Evolutionary conservation across 2,113 vertebrate species (phyloP), one percentile per base, ranked within the genome.

Genomic region (Piaya cayana): DNA sequence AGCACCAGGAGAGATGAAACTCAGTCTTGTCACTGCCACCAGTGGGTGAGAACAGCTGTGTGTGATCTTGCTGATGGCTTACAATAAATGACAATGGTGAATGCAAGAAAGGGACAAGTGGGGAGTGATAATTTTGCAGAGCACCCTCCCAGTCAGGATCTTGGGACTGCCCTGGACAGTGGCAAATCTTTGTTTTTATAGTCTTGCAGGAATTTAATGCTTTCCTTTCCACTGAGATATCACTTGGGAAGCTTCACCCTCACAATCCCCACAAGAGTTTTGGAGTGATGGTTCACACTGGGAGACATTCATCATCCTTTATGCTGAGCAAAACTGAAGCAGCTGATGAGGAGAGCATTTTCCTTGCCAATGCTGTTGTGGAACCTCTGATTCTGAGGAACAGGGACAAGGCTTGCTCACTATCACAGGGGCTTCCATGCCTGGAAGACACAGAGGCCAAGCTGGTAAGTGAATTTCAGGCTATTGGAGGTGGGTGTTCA

Each of bases 401-500:
- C 2, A 1, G 13, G 3, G 23, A 50, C 8, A 68, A 89, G 49
- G n/a, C 55, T 80, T 85, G 36, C 50, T 72, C 72, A 45, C 50
- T 82, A 27, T 62, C 4, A 3, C 39, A 75, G 8, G 3, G 3
- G 45, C n/a, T 90, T 36, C 58, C 32, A 12, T 79, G 75, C 53
- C 50, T 68, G 64, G 21, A 55, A 86, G 72, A 80, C 56, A 34
- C 62, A 67, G 63, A 90, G 92, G 47, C 83, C 93, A 93, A 88
- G 56, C 72, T 79, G 91, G 82, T 88, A 94, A 96, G 91, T 83
- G 75, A 94, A 95, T 94, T 94, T 94, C 77, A 80, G 60, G 71
- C 79, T 97, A 96, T 92, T 91, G 32, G 39, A 82, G 26, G 59
- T 94, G 78, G 49, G 50, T 94, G 90, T 97, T 95, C 95, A 97